A percentile compares a stretch with the other conserved stretches of the same genome.
These are phyloP conservation scores for Callaeas wilsoni DNA, from an alignment of 2,113 vertebrate genomes.

Conservation along the genomic window DNA sequence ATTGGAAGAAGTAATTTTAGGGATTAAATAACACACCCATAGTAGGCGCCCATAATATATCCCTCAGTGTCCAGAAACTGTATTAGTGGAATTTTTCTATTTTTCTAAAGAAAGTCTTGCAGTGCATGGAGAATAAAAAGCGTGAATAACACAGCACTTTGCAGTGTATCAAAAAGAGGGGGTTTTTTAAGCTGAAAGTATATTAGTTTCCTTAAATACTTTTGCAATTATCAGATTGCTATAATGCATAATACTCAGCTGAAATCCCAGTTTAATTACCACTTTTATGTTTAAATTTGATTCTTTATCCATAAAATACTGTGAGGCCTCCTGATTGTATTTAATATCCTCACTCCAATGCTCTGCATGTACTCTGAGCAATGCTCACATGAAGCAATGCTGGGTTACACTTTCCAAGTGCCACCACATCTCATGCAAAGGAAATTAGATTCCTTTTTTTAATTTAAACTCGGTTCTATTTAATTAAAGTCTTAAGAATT, in stretches of 20 bases:
- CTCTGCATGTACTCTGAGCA: constrained; percentile 5
- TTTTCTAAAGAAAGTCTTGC: not conserved
- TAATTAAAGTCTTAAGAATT: constrained; percentile 68
- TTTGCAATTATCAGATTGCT: constrained; percentile 1
- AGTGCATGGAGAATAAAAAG: not conserved
- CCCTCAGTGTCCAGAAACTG: not conserved
- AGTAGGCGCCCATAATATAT: rapidly evolving
- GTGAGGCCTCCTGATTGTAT: not conserved
- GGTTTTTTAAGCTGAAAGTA: not conserved
- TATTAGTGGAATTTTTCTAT: not conserved
- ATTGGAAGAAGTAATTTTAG: not conserved
- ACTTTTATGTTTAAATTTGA: not conserved
- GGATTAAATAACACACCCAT: not conserved
- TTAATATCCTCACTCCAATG: constrained; percentile 1
- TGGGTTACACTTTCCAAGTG: constrained; percentile 20
- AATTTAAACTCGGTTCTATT: constrained; percentile 62
- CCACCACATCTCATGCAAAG: constrained; percentile 12
- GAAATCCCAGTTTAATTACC: constrained; percentile 12
- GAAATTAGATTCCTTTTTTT: constrained; percentile 64
- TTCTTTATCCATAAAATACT: not conserved
- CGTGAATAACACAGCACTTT: not conserved
- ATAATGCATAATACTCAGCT: not conserved
- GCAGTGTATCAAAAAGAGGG: not conserved
- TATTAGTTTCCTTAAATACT: not conserved
- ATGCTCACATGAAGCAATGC: not conserved